These are phyloP conservation scores for Rhabdomys pumilio DNA, from an alignment of 2,797 vertebrate species.

Conservation along the genomic window DNA sequence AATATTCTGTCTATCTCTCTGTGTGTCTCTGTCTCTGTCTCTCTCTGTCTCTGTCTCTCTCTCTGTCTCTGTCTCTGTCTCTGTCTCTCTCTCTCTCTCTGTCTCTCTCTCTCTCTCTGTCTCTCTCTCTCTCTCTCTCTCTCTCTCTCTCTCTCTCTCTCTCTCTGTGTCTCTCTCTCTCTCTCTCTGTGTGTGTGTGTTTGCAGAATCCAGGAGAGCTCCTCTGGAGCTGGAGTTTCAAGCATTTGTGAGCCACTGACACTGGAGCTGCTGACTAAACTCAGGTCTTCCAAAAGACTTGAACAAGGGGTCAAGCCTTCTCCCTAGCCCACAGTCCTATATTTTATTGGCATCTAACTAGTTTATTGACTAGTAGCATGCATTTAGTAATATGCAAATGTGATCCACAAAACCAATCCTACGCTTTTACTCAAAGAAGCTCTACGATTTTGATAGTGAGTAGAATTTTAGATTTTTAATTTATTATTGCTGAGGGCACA, in stretches of 20 bases:
- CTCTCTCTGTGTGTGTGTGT: background rate
- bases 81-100: too few species aligned
- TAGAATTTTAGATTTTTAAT: background rate
- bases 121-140: too few species aligned
- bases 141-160: too few species aligned
- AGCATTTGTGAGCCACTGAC: background rate
- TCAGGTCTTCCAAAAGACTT: background rate
- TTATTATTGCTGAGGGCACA: background rate
- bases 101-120: too few species aligned
- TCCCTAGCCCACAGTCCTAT: background rate
- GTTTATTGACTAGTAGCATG: constrained; percentile 66
- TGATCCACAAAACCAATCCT: constrained; percentile 55
- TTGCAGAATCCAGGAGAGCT: background rate
- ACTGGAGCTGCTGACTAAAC: background rate
- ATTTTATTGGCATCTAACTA: constrained; percentile 74
- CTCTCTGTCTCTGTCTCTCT: too few species aligned
- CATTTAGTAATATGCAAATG: constrained; percentile 61
- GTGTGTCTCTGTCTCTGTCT: too few species aligned
- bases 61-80: too few species aligned
- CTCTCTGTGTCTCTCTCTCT: too few species aligned
- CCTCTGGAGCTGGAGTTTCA: background rate
- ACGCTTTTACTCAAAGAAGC: constrained; percentile 31
- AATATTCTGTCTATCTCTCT: background rate
- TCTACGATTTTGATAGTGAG: background rate
- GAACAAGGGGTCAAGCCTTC: background rate